These are phyloP conservation scores for Pholis gunnellus DNA, from an alignment of 2,113 vertebrate species.

Conservation along the genomic window DNA sequence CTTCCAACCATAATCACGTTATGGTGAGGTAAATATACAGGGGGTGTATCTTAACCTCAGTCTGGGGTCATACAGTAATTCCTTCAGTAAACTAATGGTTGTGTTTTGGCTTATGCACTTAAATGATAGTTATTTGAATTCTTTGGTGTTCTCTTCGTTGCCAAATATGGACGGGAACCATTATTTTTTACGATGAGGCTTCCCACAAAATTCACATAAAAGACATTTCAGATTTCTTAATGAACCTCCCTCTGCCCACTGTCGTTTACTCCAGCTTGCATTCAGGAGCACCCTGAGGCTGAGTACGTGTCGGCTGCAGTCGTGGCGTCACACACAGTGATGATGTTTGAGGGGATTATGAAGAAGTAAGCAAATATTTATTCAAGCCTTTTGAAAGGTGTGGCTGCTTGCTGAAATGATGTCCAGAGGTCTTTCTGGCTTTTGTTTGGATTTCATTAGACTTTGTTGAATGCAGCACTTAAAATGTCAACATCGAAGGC, in stretches of 20 bases:
- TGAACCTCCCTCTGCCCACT: slow-evolving; percentile 26
- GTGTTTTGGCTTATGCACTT: slow-evolving; percentile 19
- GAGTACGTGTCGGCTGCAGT: slow-evolving; percentile 1
- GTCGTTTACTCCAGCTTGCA: slow-evolving; percentile 14
- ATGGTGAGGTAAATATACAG: slow-evolving; percentile 51
- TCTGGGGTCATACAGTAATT: slow-evolving; percentile 20
- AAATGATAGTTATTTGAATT: slow-evolving; percentile 61
- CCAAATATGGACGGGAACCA: slow-evolving; percentile 40
- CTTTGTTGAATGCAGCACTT: slow-evolving; percentile 4
- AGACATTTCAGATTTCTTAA: slow-evolving; percentile 52
- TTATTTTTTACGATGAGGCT: slow-evolving; percentile 56
- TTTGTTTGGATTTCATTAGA: slow-evolving; percentile 13
- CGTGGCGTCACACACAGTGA: neutral
- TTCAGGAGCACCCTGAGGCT: slow-evolving; percentile 11
- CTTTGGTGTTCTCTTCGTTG: slow-evolving; percentile 36
- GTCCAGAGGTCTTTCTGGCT: neutral
- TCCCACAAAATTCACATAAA: slow-evolving; percentile 48
- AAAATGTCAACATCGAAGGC: neutral
- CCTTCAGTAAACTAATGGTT: slow-evolving; percentile 60
- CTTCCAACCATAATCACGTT: slow-evolving; percentile 30
- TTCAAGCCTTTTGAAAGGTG: neutral
- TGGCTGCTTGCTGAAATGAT: slow-evolving; percentile 34
- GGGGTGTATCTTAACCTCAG: neutral
- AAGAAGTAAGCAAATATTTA: slow-evolving; percentile 10
- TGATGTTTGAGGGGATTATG: slow-evolving; percentile 4